Conservation (phyloP, 2,113 vertebrate species). For the Ictalurus punctatus region DNA sequence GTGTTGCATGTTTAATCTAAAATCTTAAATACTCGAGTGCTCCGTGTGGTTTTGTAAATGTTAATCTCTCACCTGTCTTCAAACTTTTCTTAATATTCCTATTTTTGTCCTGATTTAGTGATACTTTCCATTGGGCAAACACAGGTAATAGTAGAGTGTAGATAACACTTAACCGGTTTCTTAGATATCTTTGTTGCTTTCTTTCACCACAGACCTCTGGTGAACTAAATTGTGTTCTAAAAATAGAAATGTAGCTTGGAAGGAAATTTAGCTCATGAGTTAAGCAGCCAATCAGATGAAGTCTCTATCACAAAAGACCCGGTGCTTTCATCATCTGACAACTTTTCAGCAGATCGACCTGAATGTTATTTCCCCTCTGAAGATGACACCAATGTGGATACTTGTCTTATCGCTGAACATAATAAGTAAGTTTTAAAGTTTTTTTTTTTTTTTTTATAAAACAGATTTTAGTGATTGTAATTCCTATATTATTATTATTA, state of each 20-base stretch:
- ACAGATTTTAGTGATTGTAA: no score
- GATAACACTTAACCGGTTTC: no score
- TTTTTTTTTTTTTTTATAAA: neutral
- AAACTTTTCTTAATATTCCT: no score
- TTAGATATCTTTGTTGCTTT: no score
- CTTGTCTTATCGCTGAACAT: neutral
- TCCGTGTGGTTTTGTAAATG: no score
- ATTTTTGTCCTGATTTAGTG: no score
- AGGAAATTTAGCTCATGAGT: neutral
- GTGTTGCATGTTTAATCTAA: no score
- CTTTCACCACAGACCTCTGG: neutral
- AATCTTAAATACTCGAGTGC: no score
- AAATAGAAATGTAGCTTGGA: neutral
- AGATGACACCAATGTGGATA: neutral
- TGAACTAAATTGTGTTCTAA: neutral
- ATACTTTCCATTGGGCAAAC: no score
- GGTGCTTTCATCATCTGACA: neutral
- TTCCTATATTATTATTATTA: neutral
- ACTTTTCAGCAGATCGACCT: neutral
- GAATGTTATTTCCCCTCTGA: neutral
- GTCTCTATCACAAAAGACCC: neutral
- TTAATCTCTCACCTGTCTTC: no score
- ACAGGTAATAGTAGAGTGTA: no score
- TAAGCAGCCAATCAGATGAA: constrained; percentile 3
- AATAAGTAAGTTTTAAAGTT: neutral